Evolutionary conservation across 2,888 invertebrate species (phyloP).

Genomic region (Euclidia mi): DNA sequence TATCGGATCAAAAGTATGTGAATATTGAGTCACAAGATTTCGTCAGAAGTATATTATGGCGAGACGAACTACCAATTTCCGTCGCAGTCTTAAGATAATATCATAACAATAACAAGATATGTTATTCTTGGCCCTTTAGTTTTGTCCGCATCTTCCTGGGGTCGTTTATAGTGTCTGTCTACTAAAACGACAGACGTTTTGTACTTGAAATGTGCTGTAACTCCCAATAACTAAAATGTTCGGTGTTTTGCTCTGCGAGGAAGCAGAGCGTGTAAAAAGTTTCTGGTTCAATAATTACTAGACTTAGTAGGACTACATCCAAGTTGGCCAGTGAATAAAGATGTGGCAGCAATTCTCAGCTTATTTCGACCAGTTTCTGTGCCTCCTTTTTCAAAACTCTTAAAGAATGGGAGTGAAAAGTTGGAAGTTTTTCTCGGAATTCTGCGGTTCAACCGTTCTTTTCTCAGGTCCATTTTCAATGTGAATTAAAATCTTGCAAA

Average conservation of each 20-base stretch:
- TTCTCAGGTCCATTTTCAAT: slow-evolving; percentile 43
- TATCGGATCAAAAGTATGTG: slow-evolving; percentile 23
- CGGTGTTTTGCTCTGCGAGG: not conserved
- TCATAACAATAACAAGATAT: slow-evolving; percentile 5
- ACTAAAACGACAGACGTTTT: not conserved
- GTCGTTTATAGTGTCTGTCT: not conserved
- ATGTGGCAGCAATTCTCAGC: slow-evolving; percentile 57
- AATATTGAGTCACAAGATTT: slow-evolving; percentile 16
- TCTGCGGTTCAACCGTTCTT: slow-evolving; percentile 37
- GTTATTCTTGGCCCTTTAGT: not conserved
- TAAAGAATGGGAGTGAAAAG: slow-evolving; percentile 55
- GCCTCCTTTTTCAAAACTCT: slow-evolving; percentile 50
- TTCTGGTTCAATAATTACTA: slow-evolving; percentile 52
- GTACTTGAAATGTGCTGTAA: not conserved
- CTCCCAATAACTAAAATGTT: not conserved
- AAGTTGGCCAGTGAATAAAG: slow-evolving; percentile 46
- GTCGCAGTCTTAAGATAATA: slow-evolving; percentile 1
- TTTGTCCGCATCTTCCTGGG: not conserved
- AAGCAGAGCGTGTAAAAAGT: slow-evolving; percentile 4
- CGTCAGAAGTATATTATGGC: not conserved
- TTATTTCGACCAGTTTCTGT: slow-evolving; percentile 56
- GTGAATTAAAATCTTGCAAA: slow-evolving; percentile 51
- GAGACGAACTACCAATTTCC: not conserved
- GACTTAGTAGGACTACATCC: slow-evolving; percentile 31
- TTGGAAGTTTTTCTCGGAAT: slow-evolving; percentile 40